phyloP scores from a whole-genome alignment of 1,140 invertebrate genomes.

The Zeugodacus cucurbitae region DNA sequence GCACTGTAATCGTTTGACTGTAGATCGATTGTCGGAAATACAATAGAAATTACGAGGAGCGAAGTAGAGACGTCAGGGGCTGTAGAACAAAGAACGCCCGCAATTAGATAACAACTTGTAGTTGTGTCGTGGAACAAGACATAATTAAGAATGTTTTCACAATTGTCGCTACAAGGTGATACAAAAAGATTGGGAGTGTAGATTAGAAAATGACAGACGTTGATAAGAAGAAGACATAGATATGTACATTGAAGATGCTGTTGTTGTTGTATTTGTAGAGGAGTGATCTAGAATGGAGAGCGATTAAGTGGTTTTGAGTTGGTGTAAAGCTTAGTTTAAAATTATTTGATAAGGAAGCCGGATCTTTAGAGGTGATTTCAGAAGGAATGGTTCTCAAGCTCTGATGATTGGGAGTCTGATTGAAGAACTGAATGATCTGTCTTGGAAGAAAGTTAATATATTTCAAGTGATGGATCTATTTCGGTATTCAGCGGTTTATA shows the following conservation, averaged over 20 bases:
- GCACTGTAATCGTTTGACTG: neutral
- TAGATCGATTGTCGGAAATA: neutral
- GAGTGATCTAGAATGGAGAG: too few species aligned
- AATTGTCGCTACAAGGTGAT: neutral
- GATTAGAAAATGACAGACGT: neutral
- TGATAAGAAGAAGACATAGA: neutral
- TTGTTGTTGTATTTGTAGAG: neutral
- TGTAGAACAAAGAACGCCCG: neutral
- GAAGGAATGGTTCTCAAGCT: too few species aligned
- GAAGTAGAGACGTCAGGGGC: neutral
- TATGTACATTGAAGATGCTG: neutral
- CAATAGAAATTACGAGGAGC: neutral
- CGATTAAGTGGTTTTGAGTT: too few species aligned
- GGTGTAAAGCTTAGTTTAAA: too few species aligned
- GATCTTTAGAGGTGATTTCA: too few species aligned
- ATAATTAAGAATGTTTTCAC: constrained; percentile 35
- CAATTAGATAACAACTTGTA: constrained; percentile 42
- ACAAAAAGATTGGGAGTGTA: neutral
- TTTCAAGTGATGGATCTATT: too few species aligned
- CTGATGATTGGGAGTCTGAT: too few species aligned
- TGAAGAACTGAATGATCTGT: too few species aligned
- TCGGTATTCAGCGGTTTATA: too few species aligned
- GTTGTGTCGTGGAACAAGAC: constrained; percentile 19
- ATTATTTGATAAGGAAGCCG: too few species aligned
- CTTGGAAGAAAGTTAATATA: too few species aligned